Conservation (phyloP, 2,797 vertebrate genomes). For the Lophius americanus region DNA sequence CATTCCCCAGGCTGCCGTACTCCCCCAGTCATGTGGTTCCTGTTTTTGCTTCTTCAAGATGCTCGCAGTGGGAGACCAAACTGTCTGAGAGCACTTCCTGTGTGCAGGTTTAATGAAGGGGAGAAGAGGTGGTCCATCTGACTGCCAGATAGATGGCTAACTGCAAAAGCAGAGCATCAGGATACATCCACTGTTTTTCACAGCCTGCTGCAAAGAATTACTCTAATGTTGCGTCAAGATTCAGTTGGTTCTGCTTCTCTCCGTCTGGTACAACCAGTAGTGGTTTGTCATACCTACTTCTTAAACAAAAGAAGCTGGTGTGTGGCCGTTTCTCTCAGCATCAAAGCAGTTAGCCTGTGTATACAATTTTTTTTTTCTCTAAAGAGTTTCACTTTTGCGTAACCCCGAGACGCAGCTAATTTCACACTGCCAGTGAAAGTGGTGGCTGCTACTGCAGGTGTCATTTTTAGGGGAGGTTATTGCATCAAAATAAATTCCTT, state of each 20-base stretch:
- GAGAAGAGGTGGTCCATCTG: conserved; percentile 35
- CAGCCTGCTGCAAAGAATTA: conserved; percentile 36
- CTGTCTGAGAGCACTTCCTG: conserved; percentile 59
- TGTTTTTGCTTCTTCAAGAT: conserved; percentile 63
- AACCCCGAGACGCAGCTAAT: conserved; percentile 15
- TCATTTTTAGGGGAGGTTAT: conserved; percentile 58
- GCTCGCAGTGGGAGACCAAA: conserved; percentile 45
- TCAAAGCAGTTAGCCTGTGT: conserved; percentile 10
- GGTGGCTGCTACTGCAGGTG: conserved; percentile 57
- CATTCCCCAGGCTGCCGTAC: conserved; percentile 58
- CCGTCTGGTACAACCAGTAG: conserved; percentile 13
- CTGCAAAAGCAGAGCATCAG: conserved; percentile 25
- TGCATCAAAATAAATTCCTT: conserved; percentile 75
- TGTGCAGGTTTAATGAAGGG: conserved; percentile 40
- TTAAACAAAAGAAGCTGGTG: conserved; percentile 29
- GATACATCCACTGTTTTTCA: conserved; percentile 16
- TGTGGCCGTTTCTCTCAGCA: conserved; percentile 18
- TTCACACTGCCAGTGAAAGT: conserved; percentile 42
- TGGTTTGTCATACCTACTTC: conserved; percentile 9
- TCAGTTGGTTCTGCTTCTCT: conserved; percentile 15
- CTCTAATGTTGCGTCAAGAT: conserved; percentile 39
- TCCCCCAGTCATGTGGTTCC: conserved; percentile 68
- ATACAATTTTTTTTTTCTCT: conserved; percentile 11
- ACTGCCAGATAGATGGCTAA: conserved; percentile 37
- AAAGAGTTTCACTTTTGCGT: conserved; percentile 19